These are phyloP conservation scores for Caenorhabditis elegans DNA, from an alignment of 1,140 invertebrate genomes.

Conservation along the genomic window DNA sequence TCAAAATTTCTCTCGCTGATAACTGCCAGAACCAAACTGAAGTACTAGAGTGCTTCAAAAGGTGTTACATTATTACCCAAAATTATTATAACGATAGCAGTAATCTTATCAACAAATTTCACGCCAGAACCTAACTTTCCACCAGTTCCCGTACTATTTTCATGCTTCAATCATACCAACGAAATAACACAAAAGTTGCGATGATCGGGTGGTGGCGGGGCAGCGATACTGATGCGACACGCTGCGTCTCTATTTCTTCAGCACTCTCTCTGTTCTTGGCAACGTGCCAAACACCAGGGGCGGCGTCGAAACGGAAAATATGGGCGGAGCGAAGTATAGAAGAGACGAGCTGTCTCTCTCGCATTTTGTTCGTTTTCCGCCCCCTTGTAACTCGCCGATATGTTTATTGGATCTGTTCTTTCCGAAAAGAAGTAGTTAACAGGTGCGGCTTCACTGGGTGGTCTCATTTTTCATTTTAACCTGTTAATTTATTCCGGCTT, in stretches of 20 bases:
- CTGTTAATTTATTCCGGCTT: neutral
- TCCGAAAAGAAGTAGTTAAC: neutral
- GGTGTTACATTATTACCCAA: conserved; percentile 28
- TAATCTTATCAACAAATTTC: conserved; percentile 28
- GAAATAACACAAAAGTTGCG: conserved; percentile 16
- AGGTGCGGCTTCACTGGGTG: neutral
- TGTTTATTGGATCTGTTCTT: conserved; percentile 6
- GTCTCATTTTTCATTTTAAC: neutral
- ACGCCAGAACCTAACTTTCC: neutral
- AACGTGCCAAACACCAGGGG: neutral
- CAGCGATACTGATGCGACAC: neutral
- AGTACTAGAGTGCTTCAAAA: neutral
- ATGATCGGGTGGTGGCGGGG: conserved; percentile 9
- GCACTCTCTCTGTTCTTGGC: neutral
- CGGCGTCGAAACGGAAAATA: conserved; percentile 16
- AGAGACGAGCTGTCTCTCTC: conserved; percentile 18
- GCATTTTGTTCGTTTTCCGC: neutral
- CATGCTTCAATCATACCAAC: conserved; percentile 19
- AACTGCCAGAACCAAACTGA: neutral
- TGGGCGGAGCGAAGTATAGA: conserved; percentile 22
- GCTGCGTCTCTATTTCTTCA: neutral
- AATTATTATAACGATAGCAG: conserved; percentile 1
- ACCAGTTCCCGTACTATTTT: neutral
- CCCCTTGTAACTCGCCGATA: conserved; percentile 10
- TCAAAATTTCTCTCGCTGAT: neutral